Base-by-base conservation (phyloP, 2,888 invertebrate genomes). In the Drosophila rubida region DNA sequence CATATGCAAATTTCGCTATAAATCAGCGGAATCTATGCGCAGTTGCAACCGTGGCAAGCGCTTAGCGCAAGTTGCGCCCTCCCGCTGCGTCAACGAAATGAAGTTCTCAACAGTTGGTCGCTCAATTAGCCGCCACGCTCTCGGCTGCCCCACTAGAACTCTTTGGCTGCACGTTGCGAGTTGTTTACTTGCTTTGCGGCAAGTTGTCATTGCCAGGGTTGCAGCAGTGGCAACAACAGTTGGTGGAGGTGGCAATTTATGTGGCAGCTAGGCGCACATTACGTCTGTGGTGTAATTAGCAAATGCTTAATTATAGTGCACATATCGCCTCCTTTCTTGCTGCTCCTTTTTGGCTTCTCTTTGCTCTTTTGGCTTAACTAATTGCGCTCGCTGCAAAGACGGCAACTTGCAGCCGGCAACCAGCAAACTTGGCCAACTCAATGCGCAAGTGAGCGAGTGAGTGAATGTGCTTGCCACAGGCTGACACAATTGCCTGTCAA, bases 1-100 rank as follows among this genome's bases (percentile, higher is more conserved):
- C 79, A 72, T 88, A 87, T 87, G 87, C 89, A 87, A 87, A 87
- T 87, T 81, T 81, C 37, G 75, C 85, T 73, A 87, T 87, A 87
- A 89, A 87, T 87, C 89, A 87, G 80, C 19, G 23, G 44, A 53
- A 64, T 69, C 68, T 70, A 68, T 63, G 61, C 4, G 16, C 25
- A 11, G 19, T 14, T 13, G 45, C 55, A 55, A 30, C 30, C 11
- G 30, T 30, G 9, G 30, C 30, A 30, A 30, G 30, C 25, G 25
- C 25, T 6, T 5, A 2, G 11, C 4, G 11, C 13, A 7, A 37
- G 35, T 37, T 37, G 14, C 14, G 7, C 7, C 14, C 53, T 46
- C 78, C 89, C 62, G 86, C 86, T 86, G 86, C 60, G 89, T 16
- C 27, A 64, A 19, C 81, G 70, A 89, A 89, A 86, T 89, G 73